phyloP scores from a whole-genome alignment of 53 echinoderm and acorn worm genomes.

The Echinometra lucunter region DNA sequence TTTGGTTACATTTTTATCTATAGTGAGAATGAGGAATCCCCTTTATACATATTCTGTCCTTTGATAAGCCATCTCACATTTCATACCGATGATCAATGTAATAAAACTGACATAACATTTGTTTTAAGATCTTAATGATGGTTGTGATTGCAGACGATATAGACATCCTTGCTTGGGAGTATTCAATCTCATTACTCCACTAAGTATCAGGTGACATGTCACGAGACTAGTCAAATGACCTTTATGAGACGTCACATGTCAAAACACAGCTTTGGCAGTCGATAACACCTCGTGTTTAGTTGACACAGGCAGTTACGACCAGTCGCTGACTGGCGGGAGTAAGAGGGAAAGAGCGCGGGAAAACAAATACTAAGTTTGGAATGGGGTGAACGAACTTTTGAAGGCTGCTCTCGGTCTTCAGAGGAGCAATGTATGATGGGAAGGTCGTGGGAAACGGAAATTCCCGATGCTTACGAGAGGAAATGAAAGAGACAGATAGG shows the following conservation, averaged over 20 bases:
- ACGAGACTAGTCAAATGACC: conserved; percentile 8
- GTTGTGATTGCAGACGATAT: neutral
- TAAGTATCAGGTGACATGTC: neutral
- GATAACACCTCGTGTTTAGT: conserved; percentile 30
- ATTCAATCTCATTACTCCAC: neutral
- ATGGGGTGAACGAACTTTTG: neutral
- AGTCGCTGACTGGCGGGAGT: neutral
- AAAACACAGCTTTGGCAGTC: conserved; percentile 22
- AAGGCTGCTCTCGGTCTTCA: too few relatives aligned
- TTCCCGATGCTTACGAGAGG: neutral
- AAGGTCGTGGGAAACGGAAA: conserved; percentile 20
- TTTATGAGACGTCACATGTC: conserved; percentile 34
- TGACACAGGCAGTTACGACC: conserved; percentile 18
- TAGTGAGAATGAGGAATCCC: neutral
- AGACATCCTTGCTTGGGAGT: neutral
- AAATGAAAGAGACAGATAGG: neutral
- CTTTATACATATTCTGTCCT: too few relatives aligned
- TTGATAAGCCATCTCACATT: neutral
- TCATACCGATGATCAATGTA: neutral
- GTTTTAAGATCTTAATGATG: neutral
- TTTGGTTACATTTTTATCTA: neutral
- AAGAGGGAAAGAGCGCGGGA: neutral
- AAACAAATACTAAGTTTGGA: conserved; percentile 2
- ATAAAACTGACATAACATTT: neutral
- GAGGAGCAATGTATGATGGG: neutral